Evolutionary conservation across 2,888 invertebrate species (phyloP).

Genomic region (Palloptera scutellata): DNA sequence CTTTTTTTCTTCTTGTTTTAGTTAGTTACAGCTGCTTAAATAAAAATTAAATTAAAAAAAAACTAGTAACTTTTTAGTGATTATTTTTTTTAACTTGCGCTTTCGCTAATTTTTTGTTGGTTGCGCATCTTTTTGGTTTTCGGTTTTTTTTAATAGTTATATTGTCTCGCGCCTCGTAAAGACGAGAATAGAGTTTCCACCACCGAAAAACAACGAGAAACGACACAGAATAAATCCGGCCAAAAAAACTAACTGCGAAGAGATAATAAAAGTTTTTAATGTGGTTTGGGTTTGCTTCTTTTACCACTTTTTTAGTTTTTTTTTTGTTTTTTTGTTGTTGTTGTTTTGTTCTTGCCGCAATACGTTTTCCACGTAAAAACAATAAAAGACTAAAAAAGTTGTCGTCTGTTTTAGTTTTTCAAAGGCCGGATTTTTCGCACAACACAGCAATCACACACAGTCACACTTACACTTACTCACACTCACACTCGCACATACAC

Average conservation of each 20-base stretch:
- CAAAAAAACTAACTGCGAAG: too few relatives aligned
- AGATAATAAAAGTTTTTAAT: background rate
- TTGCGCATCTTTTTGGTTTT: too few relatives aligned
- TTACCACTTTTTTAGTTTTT: slow-evolving; percentile 30
- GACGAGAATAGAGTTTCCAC: too few relatives aligned
- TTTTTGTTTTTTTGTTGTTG: too few relatives aligned
- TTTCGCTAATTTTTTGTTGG: too few relatives aligned
- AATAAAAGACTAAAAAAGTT: slow-evolving; percentile 45
- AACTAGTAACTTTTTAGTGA: too few relatives aligned
- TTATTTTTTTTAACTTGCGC: too few relatives aligned
- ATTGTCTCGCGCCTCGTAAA: background rate
- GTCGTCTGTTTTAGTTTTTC: slow-evolving; percentile 38
- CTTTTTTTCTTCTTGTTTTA: too few relatives aligned
- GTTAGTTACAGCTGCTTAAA: too few relatives aligned
- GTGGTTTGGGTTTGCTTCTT: slow-evolving; percentile 27
- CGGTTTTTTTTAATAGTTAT: slow-evolving; percentile 11
- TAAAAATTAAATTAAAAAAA: too few relatives aligned
- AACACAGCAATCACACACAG: slow-evolving; percentile 26
- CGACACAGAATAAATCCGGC: too few relatives aligned
- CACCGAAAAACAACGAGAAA: too few relatives aligned
- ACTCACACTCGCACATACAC: background rate
- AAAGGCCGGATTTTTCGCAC: slow-evolving; percentile 40
- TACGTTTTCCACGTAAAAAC: slow-evolving; percentile 45
- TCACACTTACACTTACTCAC: background rate
- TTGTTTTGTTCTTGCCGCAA: slow-evolving; percentile 37